These are phyloP conservation scores for Psittacula cyanocephala DNA, from an alignment of 2,113 vertebrate species.

Conservation along the genomic window DNA sequence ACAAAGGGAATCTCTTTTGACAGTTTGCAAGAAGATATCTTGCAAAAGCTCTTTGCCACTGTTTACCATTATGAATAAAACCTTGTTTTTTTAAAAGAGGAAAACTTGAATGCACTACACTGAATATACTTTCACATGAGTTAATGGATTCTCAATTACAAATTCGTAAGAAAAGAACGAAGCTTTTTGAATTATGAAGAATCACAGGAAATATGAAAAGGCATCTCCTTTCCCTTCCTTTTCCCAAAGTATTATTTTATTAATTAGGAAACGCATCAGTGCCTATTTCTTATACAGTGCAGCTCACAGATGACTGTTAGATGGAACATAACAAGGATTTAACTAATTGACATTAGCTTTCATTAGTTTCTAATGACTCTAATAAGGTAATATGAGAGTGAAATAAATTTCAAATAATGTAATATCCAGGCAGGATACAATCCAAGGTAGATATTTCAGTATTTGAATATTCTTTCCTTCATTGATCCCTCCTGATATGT, in stretches of 20 bases:
- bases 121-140: not conserved
- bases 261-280: not conserved
- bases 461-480: conserved; percentile 17
- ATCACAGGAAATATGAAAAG: not conserved
- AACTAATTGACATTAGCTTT: conserved; percentile 48
- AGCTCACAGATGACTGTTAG: not conserved
- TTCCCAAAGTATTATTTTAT: not conserved
- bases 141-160: not conserved
- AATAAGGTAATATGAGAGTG: conserved; percentile 21
- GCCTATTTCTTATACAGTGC: not conserved
- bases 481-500: not conserved
- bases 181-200: not conserved
- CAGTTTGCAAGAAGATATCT: not conserved
- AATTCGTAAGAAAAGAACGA: not conserved
- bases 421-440: conserved; percentile 30
- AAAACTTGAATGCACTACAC: not conserved
- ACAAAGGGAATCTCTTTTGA: not conserved
- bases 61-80: not conserved
- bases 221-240: not conserved
- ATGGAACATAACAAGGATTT: conserved; percentile 31
- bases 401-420: conserved; percentile 37
- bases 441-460: conserved; percentile 23
- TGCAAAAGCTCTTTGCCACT: not conserved
- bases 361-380: conserved; percentile 39
- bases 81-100: not conserved